phyloP scores from a whole-genome alignment of 1,140 invertebrate genomes.

The Drosophila trapezifrons region DNA sequence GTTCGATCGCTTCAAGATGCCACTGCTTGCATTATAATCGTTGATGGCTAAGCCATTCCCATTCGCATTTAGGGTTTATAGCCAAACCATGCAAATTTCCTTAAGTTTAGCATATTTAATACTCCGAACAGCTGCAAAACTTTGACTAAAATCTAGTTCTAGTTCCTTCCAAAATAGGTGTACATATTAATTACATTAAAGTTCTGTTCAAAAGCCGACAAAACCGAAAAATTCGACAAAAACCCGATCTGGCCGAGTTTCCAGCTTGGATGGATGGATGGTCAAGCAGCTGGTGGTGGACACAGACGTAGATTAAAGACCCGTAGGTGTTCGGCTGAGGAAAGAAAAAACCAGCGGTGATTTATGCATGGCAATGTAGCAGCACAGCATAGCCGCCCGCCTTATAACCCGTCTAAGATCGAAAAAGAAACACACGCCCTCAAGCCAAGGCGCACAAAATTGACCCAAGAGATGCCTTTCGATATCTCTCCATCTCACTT shows the following conservation, averaged over 20 bases:
- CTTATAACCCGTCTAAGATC: constrained; percentile 28
- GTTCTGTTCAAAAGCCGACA: constrained; percentile 25
- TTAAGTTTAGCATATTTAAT: constrained; percentile 39
- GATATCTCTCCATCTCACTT: constrained; percentile 31
- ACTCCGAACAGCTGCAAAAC: constrained; percentile 45
- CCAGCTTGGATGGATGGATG: constrained; percentile 30
- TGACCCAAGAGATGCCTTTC: constrained; percentile 53
- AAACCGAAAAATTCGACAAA: constrained; percentile 21
- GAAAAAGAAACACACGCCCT: constrained; percentile 22
- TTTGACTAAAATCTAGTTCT: constrained; percentile 39
- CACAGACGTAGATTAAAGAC: constrained; percentile 43
- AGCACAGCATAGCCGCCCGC: constrained; percentile 9
- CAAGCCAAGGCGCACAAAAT: constrained; percentile 64
- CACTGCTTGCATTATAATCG: constrained; percentile 17
- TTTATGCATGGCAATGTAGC: constrained; percentile 41
- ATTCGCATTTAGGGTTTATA: constrained; percentile 8
- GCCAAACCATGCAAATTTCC: constrained; percentile 27
- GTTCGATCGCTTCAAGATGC: constrained; percentile 28
- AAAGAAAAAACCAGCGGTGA: constrained; percentile 31
- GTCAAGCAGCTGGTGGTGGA: constrained; percentile 41
- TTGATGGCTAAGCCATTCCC: not conserved
- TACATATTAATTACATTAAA: constrained; percentile 53
- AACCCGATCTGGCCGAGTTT: constrained; percentile 43
- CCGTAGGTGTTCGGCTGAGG: constrained; percentile 40
- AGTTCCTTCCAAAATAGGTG: constrained; percentile 41